phyloP scores from a whole-genome alignment of 2,113 vertebrate genomes.

The Pan paniscus region DNA sequence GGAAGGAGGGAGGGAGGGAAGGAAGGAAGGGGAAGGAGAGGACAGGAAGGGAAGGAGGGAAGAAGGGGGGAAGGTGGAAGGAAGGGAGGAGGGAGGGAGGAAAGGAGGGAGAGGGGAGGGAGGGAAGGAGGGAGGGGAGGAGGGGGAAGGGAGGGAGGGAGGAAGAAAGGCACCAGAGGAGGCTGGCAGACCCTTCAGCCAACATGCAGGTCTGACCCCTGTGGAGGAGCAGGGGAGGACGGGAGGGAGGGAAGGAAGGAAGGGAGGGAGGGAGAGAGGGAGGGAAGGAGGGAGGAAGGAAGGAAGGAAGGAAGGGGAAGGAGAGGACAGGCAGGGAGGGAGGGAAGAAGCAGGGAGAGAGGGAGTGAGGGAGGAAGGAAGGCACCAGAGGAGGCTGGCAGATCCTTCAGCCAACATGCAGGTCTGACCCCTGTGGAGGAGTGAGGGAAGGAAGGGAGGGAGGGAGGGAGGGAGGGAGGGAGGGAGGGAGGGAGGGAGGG shows the following conservation, averaged over 20 bases:
- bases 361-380: neutral
- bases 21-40: too few species aligned
- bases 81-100: too few species aligned
- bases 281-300: neutral
- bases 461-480: rapidly evolving
- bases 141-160: too few species aligned
- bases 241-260: neutral
- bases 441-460: neutral
- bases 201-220: neutral
- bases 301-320: neutral
- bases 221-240: neutral
- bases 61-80: neutral
- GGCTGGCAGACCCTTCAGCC: neutral
- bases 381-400: neutral
- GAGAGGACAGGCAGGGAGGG: too few species aligned
- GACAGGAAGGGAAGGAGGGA: rapidly evolving
- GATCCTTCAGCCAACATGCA: neutral
- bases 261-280: neutral
- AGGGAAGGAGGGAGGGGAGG: too few species aligned
- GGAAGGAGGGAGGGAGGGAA: too few species aligned
- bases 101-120: too few species aligned
- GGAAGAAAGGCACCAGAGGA: neutral
- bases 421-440: neutral
- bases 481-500: neutral
- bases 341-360: neutral